Percentiles rank a stretch among this genome's conserved stretches.
Conservation (phyloP, 2,113 vertebrate species). For the Delphinapterus leucas region DNA sequence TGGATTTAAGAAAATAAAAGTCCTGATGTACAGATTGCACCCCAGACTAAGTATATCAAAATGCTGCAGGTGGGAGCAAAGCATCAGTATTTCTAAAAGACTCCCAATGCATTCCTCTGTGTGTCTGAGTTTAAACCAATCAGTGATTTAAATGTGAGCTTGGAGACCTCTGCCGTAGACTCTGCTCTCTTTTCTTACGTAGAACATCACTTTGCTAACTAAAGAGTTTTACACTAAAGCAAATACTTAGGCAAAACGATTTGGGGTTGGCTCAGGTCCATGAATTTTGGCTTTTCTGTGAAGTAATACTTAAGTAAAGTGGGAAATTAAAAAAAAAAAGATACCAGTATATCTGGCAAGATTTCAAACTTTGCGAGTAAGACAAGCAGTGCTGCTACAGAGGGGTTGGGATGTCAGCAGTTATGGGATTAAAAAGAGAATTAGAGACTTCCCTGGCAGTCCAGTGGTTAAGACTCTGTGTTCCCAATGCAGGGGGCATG, state of each 20-base stretch:
- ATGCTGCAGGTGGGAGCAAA: background rate
- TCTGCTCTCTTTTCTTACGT: background rate
- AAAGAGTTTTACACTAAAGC: background rate
- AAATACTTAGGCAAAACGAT: background rate
- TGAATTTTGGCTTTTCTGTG: background rate
- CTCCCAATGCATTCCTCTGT: background rate
- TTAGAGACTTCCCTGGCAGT: background rate
- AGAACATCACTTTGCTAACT: background rate
- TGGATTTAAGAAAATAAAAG: background rate
- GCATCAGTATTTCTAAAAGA: background rate
- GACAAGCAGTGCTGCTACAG: background rate
- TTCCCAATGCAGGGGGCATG: no score
- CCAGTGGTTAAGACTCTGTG: no score
- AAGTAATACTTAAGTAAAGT: background rate
- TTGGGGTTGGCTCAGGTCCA: background rate
- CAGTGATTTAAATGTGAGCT: background rate
- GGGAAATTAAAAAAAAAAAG: background rate
- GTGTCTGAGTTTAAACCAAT: background rate
- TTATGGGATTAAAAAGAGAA: background rate
- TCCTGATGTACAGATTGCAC: background rate
- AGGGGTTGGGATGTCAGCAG: background rate
- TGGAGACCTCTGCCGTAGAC: background rate
- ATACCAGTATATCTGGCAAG: background rate
- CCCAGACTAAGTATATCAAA: background rate
- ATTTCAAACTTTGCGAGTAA: background rate